These are phyloP conservation scores for Trachelus stipa DNA, from an alignment of 2,888 invertebrate species.

Conservation along the genomic window DNA sequence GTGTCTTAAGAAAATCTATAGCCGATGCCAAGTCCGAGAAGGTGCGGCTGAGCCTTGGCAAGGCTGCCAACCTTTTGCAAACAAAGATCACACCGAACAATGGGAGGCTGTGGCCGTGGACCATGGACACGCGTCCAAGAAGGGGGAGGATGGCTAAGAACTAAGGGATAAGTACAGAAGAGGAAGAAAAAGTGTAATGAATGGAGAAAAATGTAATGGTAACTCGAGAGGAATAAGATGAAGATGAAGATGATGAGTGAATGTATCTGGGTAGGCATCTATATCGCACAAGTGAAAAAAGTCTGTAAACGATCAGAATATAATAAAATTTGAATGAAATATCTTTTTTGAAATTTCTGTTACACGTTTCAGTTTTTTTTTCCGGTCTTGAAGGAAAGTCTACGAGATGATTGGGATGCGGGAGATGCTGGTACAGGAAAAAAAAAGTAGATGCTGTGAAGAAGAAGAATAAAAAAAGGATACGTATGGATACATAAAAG, in stretches of 20 bases:
- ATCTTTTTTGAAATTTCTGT: not conserved
- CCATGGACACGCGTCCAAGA: constrained; percentile 13
- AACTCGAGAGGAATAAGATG: not conserved
- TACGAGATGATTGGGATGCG: too few species aligned
- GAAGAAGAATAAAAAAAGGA: not conserved
- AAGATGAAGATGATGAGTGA: not conserved
- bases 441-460: not conserved
- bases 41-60: not conserved
- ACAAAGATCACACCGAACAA: constrained; percentile 36
- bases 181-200: not conserved
- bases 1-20: not conserved
- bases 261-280: not conserved
- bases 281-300: not conserved
- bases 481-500: not conserved
- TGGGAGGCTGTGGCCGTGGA: constrained; percentile 34
- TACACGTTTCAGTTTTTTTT: too few species aligned
- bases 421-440: too few species aligned
- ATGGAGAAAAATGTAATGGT: not conserved
- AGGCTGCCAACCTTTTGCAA: constrained; percentile 11
- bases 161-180: not conserved
- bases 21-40: not conserved
- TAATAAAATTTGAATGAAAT: not conserved
- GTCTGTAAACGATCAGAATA: not conserved
- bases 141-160: not conserved
- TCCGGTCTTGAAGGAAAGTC: too few species aligned